A percentile compares a stretch with the other conserved stretches of the same genome.
Conservation (phyloP, 2,113 vertebrate species). For the Argyrosomus japonicus region DNA sequence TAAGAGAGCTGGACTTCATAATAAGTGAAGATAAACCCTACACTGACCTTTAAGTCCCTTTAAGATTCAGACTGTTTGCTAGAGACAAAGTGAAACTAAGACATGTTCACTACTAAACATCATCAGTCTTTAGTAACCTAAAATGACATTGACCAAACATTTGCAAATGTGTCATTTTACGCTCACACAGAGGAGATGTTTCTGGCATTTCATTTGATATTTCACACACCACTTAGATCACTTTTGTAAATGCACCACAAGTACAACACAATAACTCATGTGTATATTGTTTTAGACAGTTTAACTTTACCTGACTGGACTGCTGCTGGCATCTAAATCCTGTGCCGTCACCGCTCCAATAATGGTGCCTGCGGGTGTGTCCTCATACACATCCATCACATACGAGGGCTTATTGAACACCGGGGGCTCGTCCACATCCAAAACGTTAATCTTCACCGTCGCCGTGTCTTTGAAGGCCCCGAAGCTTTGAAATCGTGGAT, state of each 20-base stretch:
- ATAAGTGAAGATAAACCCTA: no score
- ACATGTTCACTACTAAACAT: not conserved
- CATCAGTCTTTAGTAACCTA: not conserved
- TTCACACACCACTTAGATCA: not conserved
- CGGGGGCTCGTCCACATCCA: slow-evolving; percentile 96
- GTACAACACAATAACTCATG: not conserved
- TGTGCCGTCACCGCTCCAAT: slow-evolving; percentile 97
- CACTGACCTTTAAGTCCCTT: not conserved
- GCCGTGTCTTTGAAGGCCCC: slow-evolving; percentile 98
- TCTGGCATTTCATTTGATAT: no score
- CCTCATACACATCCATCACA: slow-evolving; percentile 97
- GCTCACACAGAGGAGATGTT: not conserved
- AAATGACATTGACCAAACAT: not conserved
- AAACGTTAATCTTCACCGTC: slow-evolving; percentile 95
- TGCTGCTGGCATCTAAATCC: slow-evolving; percentile 94
- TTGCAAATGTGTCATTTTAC: not conserved
- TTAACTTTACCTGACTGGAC: slow-evolving; percentile 89
- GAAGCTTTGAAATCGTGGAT: slow-evolving; percentile 92
- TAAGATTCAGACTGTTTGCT: not conserved
- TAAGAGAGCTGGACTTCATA: no score
- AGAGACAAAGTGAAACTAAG: not conserved
- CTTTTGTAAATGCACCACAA: not conserved
- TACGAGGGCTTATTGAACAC: slow-evolving; percentile 94
- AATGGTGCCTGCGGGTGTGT: slow-evolving; percentile 93
- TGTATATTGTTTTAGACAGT: not conserved